phyloP scores from a whole-genome alignment of 2,113 vertebrate genomes.

The Alligator mississippiensis region DNA sequence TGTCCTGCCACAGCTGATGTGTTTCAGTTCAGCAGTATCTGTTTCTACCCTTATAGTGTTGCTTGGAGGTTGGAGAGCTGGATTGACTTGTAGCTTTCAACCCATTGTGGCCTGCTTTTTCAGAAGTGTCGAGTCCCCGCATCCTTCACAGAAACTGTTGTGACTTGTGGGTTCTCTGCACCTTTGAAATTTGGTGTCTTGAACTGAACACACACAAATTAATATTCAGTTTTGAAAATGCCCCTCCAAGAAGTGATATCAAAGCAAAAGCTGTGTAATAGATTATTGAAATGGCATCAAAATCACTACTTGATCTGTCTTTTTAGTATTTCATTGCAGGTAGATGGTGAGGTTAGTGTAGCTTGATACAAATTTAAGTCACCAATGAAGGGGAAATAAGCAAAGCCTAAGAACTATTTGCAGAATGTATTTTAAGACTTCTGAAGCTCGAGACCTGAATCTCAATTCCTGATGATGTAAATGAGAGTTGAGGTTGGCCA shows the following conservation, averaged over 20 bases:
- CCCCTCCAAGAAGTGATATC: not conserved
- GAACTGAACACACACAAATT: not conserved
- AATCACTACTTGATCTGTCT: not conserved
- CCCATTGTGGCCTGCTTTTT: constrained; percentile 12
- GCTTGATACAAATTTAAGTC: accelerated
- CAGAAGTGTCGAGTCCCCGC: not conserved
- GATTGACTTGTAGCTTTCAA: not conserved
- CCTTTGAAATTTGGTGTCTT: not conserved
- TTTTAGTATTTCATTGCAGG: not conserved
- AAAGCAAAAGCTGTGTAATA: not conserved
- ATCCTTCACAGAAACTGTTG: not conserved
- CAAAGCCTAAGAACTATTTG: not conserved
- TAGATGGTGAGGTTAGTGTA: not conserved
- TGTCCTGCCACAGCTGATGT: no score
- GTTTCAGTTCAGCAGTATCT: no score
- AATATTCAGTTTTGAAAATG: not conserved
- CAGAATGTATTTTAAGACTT: not conserved
- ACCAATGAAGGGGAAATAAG: not conserved
- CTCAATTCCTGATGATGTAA: not conserved
- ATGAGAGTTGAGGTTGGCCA: not conserved
- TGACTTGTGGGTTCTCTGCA: not conserved
- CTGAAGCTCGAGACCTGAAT: not conserved
- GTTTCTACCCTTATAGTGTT: not conserved
- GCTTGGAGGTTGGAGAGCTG: not conserved
- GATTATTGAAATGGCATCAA: not conserved